Conservation (phyloP, 2,888 invertebrate genomes). For the Megalurothrips usitatus region DNA sequence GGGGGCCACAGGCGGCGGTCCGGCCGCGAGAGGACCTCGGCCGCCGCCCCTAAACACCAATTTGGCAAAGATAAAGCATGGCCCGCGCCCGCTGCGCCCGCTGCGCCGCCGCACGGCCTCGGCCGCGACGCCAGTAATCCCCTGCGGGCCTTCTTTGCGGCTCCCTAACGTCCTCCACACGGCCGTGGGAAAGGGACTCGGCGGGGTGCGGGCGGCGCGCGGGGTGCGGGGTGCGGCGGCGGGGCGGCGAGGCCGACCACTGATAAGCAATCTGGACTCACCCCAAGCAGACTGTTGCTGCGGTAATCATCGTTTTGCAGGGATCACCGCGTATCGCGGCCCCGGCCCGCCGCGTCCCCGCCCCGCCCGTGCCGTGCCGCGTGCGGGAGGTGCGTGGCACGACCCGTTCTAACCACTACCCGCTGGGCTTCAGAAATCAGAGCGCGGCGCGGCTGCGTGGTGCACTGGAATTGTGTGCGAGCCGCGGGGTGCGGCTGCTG, state of each 20-base stretch:
- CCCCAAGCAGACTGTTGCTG: neutral
- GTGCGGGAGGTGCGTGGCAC: neutral
- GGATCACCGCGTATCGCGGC: neutral
- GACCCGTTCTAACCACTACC: too few relatives aligned
- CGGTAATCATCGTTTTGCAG: conserved; percentile 22
- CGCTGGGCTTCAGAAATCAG: too few relatives aligned
- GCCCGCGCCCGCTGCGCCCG: neutral
- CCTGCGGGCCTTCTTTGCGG: neutral
- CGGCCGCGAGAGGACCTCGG: too few relatives aligned
- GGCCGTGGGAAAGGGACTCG: conserved; percentile 8
- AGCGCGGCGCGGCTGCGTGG: too few relatives aligned
- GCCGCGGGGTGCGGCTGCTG: too few relatives aligned
- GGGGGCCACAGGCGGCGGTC: too few relatives aligned
- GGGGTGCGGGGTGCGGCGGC: neutral
- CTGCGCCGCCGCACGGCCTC: neutral
- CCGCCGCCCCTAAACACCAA: neutral
- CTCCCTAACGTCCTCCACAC: neutral
- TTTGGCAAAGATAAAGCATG: conserved; percentile 5
- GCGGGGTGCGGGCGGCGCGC: neutral
- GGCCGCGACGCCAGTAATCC: neutral
- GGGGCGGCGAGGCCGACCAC: neutral
- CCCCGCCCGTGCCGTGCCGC: neutral
- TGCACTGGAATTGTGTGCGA: too few relatives aligned
- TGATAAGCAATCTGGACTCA: neutral
- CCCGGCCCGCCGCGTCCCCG: neutral